A percentile compares a stretch with the other conserved stretches of the same genome.
These are phyloP conservation scores for Chelonia mydas DNA, from an alignment of 2,797 vertebrate species.

Conservation along the genomic window DNA sequence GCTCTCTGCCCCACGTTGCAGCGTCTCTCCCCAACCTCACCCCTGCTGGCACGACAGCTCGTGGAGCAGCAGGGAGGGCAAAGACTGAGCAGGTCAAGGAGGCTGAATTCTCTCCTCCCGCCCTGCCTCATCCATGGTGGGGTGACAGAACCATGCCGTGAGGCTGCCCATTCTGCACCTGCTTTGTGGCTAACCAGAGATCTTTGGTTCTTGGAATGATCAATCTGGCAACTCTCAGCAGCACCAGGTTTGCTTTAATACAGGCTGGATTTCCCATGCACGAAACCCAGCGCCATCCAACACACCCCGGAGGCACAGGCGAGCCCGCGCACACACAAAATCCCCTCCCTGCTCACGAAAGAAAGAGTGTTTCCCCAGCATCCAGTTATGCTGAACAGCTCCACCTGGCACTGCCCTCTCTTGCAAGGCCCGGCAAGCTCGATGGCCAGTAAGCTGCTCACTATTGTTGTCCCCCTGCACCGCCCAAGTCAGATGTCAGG, in stretches of 20 bases:
- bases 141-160: neutral
- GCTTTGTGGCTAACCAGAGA: neutral
- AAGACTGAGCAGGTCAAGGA: neutral
- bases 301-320: rapidly evolving
- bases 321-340: rapidly evolving
- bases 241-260: neutral
- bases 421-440: neutral
- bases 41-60: neutral
- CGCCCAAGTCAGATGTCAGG: rapidly evolving
- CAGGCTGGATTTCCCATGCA: neutral
- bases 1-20: neutral
- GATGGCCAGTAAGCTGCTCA: neutral
- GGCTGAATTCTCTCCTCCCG: neutral
- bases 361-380: rapidly evolving
- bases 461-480: neutral
- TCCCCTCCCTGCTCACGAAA: neutral
- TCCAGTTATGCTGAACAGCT: rapidly evolving
- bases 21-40: neutral
- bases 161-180: no score
- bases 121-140: neutral
- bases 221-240: rapidly evolving
- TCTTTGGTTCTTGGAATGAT: rapidly evolving
- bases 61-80: neutral
- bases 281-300: neutral
- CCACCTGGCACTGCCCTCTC: neutral